Percentiles rank a stretch among this genome's conserved stretches.
Evolutionary conservation across 2,888 invertebrate species (phyloP).

Genomic region (Pseudanteris insignis): DNA sequence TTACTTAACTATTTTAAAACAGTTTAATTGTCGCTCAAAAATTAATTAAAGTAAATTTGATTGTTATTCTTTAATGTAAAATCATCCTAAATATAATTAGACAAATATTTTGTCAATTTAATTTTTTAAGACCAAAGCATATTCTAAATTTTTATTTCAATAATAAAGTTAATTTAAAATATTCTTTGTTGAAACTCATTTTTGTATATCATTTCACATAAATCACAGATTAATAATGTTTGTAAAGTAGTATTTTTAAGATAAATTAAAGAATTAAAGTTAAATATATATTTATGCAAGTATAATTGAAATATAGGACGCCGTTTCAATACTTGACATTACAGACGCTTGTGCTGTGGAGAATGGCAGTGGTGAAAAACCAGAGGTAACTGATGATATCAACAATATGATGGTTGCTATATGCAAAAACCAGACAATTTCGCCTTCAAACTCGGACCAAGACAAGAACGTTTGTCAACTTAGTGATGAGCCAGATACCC

Average conservation of each 20-base stretch:
- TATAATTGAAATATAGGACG: too few relatives aligned
- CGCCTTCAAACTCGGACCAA: constrained; percentile 48
- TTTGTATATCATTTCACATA: not conserved
- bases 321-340: constrained; percentile 60
- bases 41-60: too few relatives aligned
- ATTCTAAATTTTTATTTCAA: not conserved
- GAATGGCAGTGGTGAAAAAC: constrained; percentile 53
- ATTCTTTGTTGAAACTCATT: too few relatives aligned
- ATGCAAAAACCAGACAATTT: constrained; percentile 54
- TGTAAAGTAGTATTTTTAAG: too few relatives aligned
- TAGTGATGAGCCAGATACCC: constrained; percentile 23
- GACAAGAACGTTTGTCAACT: constrained; percentile 51
- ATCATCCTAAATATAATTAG: too few relatives aligned
- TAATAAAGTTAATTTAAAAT: too few relatives aligned
- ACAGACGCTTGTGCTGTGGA: constrained; percentile 58
- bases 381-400: constrained; percentile 49
- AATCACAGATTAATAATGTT: not conserved
- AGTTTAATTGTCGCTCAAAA: too few relatives aligned
- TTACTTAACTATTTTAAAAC: too few relatives aligned
- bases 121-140: not conserved
- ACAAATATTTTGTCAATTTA: too few relatives aligned
- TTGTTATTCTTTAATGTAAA: too few relatives aligned
- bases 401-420: constrained; percentile 43
- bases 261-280: too few relatives aligned
- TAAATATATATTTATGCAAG: too few relatives aligned